These are phyloP conservation scores for Coregonus sp. DNA, from an alignment of 2,797 vertebrate species.

Conservation along the genomic window DNA sequence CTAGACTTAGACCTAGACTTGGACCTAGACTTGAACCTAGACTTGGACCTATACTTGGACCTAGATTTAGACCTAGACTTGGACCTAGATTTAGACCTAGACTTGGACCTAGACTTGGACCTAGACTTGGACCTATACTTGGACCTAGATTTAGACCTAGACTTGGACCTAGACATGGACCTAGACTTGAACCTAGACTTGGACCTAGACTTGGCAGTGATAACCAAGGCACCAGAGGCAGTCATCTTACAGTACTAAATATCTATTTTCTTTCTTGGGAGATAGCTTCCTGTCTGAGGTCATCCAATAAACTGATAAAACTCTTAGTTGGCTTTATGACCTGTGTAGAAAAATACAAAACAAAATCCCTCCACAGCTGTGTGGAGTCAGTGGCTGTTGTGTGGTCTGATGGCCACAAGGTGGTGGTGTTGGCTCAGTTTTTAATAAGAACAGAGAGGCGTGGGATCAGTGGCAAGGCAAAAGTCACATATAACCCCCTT, in stretches of 20 bases:
- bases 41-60: too few species aligned
- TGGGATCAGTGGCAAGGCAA: neutral
- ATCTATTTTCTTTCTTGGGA: constrained; percentile 1
- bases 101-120: too few species aligned
- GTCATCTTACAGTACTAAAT: constrained; percentile 36
- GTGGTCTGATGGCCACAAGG: constrained; percentile 30
- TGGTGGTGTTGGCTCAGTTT: constrained; percentile 22
- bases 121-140: too few species aligned
- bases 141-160: too few species aligned
- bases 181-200: too few species aligned
- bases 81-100: too few species aligned
- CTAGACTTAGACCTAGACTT: too few species aligned
- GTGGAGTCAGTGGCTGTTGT: neutral
- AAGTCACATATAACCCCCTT: neutral
- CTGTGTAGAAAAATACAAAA: constrained; percentile 42
- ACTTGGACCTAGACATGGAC: too few species aligned
- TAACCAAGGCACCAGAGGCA: constrained; percentile 81
- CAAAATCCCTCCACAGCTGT: neutral
- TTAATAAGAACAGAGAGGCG: neutral
- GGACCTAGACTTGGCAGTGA: constrained; percentile 9
- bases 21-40: too few species aligned
- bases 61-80: too few species aligned
- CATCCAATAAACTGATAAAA: constrained; percentile 29
- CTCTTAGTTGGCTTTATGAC: constrained; percentile 8
- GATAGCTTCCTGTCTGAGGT: constrained; percentile 22